Evolutionary conservation across 2,797 vertebrate species (phyloP), one percentile per base, ranked within the genome.

Genomic region (Rhinogobio ventralis): DNA sequence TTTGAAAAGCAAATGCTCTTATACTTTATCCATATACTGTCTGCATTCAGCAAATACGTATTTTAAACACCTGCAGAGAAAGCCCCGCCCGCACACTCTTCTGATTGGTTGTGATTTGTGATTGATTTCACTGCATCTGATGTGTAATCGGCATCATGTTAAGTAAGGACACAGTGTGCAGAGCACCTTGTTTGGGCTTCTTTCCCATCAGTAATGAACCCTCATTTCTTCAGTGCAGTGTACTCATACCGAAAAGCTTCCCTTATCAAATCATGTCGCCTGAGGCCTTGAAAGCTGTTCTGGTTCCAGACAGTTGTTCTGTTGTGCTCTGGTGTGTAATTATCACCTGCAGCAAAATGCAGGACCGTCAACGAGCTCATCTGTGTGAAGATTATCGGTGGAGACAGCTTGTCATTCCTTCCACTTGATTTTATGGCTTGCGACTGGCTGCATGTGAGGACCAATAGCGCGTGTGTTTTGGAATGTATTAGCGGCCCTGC

Each of bases 381-480:
- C 25, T 30, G 25, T 30, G 60, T 30, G 60, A 5, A 33, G 46
- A 73, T 73, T 85, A 83, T 79, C 49, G 7, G 62, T 84, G 30
- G 71, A 90, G 87, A 82, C 85, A 67, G 67, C 82, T 89, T 72
- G 79, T 49, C 72, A 78, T 67, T 73, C 73, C 82, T 83, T 69
- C 77, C 20, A 85, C 60, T 89, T 85, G 83, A 81, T 4, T 2
- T 88, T 85, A 85, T 86, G 67, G 86, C 57, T 88, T 86, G 78
- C 33, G 91, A 90, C 87, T 85, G 86, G 88, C 89, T 86, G 84
- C 83, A 77, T 89, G 87, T 91, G 42, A 86, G 88, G 85, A 79
- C 76, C 72, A 83, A 85, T 87, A 15, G 10, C 25, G n/a, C 91
- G 90, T 90, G 62, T 81, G 89, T 83, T 91, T 92, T 92, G 92